These are phyloP conservation scores for Oophaga pumilio DNA, from an alignment of 2,113 vertebrate species.

Conservation along the genomic window DNA sequence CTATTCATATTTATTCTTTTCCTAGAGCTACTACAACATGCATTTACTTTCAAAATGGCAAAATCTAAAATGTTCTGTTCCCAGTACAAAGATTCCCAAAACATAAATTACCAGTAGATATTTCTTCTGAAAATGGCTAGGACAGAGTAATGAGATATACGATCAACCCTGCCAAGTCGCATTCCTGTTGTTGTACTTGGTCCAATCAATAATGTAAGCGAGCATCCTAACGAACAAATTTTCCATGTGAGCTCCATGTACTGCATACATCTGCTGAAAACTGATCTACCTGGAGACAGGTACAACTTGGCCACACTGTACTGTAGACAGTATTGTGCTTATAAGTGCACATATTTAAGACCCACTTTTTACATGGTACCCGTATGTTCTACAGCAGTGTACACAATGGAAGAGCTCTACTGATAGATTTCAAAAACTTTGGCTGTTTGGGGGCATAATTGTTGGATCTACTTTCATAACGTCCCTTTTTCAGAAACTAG, in stretches of 20 bases:
- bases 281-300: slow-evolving; percentile 6
- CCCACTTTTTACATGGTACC: no score
- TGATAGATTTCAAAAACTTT: background rate
- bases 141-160: background rate
- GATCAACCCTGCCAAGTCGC: background rate
- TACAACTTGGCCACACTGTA: background rate
- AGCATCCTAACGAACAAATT: slow-evolving; percentile 32
- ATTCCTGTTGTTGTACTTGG: slow-evolving; percentile 25
- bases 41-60: background rate
- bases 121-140: background rate
- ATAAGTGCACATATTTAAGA: background rate
- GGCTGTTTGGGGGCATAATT: background rate
- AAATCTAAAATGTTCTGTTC: background rate
- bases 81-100: background rate
- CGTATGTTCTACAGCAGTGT: no score
- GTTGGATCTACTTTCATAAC: no score
- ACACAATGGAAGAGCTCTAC: no score
- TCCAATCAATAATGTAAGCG: slow-evolving; percentile 53
- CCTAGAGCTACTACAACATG: no score
- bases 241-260: slow-evolving; percentile 33
- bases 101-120: background rate
- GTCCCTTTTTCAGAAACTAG: no score
- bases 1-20: no score
- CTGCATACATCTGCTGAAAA: slow-evolving; percentile 26
- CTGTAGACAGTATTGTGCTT: background rate